A percentile compares a stretch with the other conserved stretches of the same genome.
These are phyloP conservation scores for Musca vetustissima DNA, from an alignment of 1,140 invertebrate species.

Conservation along the genomic window DNA sequence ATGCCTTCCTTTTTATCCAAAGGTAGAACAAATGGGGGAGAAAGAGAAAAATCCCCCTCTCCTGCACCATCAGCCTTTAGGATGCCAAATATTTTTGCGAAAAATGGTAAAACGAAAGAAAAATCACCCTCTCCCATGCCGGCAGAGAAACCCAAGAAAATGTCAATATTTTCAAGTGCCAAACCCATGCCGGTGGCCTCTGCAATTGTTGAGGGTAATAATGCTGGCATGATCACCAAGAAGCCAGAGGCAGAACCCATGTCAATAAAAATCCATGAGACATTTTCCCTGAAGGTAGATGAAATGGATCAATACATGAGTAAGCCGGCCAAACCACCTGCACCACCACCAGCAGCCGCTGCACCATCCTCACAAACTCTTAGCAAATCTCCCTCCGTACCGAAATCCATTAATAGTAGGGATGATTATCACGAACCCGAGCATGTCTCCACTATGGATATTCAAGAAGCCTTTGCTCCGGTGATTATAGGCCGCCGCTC, in stretches of 20 bases:
- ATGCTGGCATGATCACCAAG: slow-evolving; percentile 35
- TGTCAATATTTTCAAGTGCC: slow-evolving; percentile 39
- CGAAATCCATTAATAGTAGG: slow-evolving; percentile 45
- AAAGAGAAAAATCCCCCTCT: slow-evolving; percentile 28
- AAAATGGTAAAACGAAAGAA: not conserved
- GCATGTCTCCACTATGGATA: slow-evolving; percentile 36
- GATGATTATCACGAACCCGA: slow-evolving; percentile 47
- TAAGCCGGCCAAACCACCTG: slow-evolving; percentile 36
- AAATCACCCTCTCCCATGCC: slow-evolving; percentile 37
- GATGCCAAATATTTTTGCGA: not conserved
- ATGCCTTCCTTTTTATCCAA: not conserved
- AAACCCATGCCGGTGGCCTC: slow-evolving; percentile 42
- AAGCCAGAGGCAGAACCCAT: slow-evolving; percentile 41
- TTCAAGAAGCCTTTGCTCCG: slow-evolving; percentile 46
- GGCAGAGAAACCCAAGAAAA: slow-evolving; percentile 26
- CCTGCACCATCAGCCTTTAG: not conserved
- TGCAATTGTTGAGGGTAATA: slow-evolving; percentile 35
- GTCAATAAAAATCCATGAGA: slow-evolving; percentile 47
- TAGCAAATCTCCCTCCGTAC: slow-evolving; percentile 22
- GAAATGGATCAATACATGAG: slow-evolving; percentile 52
- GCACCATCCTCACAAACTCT: slow-evolving; percentile 29
- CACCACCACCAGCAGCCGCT: slow-evolving; percentile 33
- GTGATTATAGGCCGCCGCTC: slow-evolving; percentile 38
- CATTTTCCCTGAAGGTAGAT: slow-evolving; percentile 51
- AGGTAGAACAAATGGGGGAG: not conserved